Conservation (phyloP, 2,797 vertebrate species). For the Geotrypetes seraphini region DNA sequence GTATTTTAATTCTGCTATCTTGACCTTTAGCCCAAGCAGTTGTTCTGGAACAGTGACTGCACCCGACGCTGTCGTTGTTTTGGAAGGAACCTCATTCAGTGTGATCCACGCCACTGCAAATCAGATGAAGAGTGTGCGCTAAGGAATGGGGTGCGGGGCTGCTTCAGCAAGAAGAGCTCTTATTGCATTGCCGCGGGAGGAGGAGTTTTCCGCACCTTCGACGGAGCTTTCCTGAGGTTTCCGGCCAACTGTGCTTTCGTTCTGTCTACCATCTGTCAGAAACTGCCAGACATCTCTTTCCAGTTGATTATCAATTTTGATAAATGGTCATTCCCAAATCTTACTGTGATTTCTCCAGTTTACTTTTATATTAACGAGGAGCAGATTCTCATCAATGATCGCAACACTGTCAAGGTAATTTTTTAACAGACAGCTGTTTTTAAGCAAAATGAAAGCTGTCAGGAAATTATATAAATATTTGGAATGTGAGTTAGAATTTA, state of each 20-base stretch:
- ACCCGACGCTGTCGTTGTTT: constrained; percentile 94
- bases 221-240: constrained; percentile 86
- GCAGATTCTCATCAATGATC: constrained; percentile 88
- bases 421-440: fast-evolving
- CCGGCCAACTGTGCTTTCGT: constrained; percentile 95
- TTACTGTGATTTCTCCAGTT: constrained; percentile 89
- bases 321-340: constrained; percentile 92
- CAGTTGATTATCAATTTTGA: constrained; percentile 97
- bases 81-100: constrained; percentile 91
- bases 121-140: constrained; percentile 82
- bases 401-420: constrained; percentile 82
- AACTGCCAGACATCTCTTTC: constrained; percentile 93
- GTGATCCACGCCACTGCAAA: constrained; percentile 88
- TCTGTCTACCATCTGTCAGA: constrained; percentile 96
- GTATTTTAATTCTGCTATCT: no score
- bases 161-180: constrained; percentile 77
- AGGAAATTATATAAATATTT: not conserved
- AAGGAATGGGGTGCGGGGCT: constrained; percentile 75
- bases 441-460: not conserved
- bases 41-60: constrained; percentile 93
- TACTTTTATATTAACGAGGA: constrained; percentile 97
- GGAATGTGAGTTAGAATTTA: no score
- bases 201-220: constrained; percentile 90
- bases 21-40: constrained; percentile 92
- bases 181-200: constrained; percentile 87